A percentile compares a stretch with the other conserved stretches of the same genome.
Evolutionary conservation across 2,888 invertebrate species (phyloP).

Genomic region (Thecocarcelia acutangulata): DNA sequence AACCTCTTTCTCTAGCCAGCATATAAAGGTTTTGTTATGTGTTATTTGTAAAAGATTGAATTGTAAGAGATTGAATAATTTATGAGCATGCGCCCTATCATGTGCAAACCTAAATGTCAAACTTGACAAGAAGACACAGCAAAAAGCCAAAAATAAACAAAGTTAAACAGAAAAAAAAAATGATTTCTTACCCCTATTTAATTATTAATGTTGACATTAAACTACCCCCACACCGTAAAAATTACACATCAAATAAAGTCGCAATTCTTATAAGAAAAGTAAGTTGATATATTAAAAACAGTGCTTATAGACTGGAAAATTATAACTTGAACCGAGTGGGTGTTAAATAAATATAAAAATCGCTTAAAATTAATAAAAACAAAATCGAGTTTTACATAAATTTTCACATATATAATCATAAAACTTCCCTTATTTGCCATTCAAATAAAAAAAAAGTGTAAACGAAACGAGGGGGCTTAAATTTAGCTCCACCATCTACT

Average conservation of each 20-base stretch:
- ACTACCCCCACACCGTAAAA: conserved; percentile 46
- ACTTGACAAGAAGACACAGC: conserved; percentile 23
- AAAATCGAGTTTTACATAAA: conserved; percentile 1
- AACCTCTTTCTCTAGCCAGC: background rate
- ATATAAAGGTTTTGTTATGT: background rate
- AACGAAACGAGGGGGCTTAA: conserved; percentile 71
- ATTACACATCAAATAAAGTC: conserved; percentile 13
- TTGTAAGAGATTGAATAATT: background rate
- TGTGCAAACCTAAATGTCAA: conserved; percentile 30
- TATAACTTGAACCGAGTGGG: background rate
- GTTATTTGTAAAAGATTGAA: conserved; percentile 27
- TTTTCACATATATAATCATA: background rate
- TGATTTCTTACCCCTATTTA: conserved; percentile 59
- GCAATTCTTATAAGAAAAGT: conserved; percentile 27
- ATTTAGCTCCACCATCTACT: conserved; percentile 18
- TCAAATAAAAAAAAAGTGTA: conserved; percentile 3
- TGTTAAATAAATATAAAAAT: background rate
- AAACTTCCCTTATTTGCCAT: conserved; percentile 41
- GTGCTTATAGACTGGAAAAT: background rate
- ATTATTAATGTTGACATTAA: conserved; percentile 66
- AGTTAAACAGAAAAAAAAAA: conserved; percentile 48
- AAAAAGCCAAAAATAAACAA: conserved; percentile 12
- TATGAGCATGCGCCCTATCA: conserved; percentile 22
- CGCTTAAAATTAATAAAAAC: background rate
- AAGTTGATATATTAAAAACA: background rate